Evolutionary conservation across 2,113 vertebrate genomes (phyloP).

Genomic region (Cinclus cinclus): DNA sequence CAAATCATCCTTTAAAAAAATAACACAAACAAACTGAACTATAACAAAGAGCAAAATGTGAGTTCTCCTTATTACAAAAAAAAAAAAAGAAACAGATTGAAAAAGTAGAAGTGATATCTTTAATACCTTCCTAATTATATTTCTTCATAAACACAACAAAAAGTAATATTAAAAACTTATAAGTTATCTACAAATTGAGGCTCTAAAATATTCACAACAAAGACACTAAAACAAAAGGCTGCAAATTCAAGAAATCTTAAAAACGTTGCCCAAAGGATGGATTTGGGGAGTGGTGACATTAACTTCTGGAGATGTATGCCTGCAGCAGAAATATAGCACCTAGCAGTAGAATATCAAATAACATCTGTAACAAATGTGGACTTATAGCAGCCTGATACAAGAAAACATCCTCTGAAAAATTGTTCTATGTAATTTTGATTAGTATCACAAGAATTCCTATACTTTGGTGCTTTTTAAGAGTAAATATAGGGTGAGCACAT

Average conservation of each 20-base stretch:
- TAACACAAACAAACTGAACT: no score
- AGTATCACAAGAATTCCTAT: background rate
- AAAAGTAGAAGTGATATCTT: background rate
- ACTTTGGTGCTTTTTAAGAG: background rate
- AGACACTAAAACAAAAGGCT: background rate
- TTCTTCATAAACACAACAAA: background rate
- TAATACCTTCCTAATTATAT: background rate
- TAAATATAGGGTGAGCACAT: background rate
- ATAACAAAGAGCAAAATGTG: background rate
- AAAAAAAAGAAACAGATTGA: background rate
- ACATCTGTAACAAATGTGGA: background rate
- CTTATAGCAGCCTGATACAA: background rate
- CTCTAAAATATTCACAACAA: background rate
- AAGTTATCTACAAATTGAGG: background rate
- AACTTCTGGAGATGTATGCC: background rate
- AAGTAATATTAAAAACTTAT: background rate
- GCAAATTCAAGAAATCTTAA: background rate
- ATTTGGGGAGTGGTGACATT: background rate
- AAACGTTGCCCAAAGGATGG: background rate
- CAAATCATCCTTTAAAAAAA: background rate
- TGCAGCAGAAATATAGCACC: background rate
- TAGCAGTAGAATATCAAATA: background rate
- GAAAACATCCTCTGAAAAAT: background rate
- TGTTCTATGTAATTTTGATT: background rate
- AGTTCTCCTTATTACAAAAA: background rate